A percentile compares a stretch with the other conserved stretches of the same genome.
Conservation (phyloP, 2,113 vertebrate genomes). For the Pteruthius melanotis region DNA sequence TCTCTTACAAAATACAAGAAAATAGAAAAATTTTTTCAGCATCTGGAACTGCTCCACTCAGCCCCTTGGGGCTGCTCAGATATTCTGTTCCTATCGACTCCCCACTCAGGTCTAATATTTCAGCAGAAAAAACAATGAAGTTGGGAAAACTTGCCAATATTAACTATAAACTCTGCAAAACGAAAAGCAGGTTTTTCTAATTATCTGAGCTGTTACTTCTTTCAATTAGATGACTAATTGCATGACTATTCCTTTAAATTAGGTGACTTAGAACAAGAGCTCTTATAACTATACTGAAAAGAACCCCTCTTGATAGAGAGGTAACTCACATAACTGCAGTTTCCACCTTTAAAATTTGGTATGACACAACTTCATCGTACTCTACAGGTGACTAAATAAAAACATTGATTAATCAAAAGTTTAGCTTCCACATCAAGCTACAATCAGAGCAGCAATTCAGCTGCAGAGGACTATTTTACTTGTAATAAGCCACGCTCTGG, state of each 20-base stretch:
- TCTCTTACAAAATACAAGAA: neutral
- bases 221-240: slow-evolving; percentile 23
- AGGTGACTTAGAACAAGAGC: neutral
- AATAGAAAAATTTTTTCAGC: neutral
- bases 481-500: neutral
- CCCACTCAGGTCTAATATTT: slow-evolving; percentile 6
- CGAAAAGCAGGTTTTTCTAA: neutral
- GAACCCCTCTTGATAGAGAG: neutral
- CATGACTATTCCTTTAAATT: neutral
- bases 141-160: neutral
- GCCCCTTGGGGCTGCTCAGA: neutral
- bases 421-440: neutral
- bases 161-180: neutral
- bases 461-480: neutral
- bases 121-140: neutral
- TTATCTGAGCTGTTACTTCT: neutral
- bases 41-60: slow-evolving; percentile 19
- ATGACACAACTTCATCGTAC: neutral
- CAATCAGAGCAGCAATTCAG: neutral
- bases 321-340: neutral
- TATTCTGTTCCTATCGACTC: neutral
- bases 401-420: neutral
- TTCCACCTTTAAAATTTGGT: neutral
- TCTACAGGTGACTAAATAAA: neutral
- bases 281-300: neutral